These are phyloP conservation scores for Drosophila trapezifrons DNA, from an alignment of 1,140 invertebrate species.

Conservation along the genomic window DNA sequence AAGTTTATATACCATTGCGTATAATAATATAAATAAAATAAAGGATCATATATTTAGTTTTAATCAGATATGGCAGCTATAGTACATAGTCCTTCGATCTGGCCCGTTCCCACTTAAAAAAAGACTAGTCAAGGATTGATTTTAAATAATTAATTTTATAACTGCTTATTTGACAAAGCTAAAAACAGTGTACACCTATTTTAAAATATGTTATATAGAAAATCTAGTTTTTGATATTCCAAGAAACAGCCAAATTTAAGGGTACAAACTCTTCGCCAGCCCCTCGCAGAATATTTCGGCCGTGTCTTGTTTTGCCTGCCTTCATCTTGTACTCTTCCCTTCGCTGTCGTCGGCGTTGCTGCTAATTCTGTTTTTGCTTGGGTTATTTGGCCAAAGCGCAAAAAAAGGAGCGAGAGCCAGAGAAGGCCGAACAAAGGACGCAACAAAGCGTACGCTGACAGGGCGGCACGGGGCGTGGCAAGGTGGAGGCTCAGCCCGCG, in stretches of 20 bases:
- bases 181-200: background rate
- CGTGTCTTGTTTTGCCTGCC: slow-evolving; percentile 57
- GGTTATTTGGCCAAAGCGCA: slow-evolving; percentile 52
- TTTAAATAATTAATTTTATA: too few relatives aligned
- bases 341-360: slow-evolving; percentile 52
- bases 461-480: slow-evolving; percentile 8
- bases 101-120: too few relatives aligned
- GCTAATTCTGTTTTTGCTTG: slow-evolving; percentile 77
- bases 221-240: too few relatives aligned
- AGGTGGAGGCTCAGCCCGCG: slow-evolving; percentile 5
- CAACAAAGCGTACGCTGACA: slow-evolving; percentile 68
- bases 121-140: too few relatives aligned
- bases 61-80: too few relatives aligned
- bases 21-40: too few relatives aligned
- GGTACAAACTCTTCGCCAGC: slow-evolving; percentile 20
- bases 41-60: too few relatives aligned
- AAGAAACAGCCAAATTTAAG: background rate
- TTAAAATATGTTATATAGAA: background rate
- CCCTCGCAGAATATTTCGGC: slow-evolving; percentile 38
- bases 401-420: slow-evolving; percentile 36
- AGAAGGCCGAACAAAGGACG: slow-evolving; percentile 63
- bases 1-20: too few relatives aligned
- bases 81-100: too few relatives aligned
- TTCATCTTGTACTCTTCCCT: slow-evolving; percentile 40
- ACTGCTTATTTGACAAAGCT: too few relatives aligned